Evolutionary conservation across 2,888 invertebrate genomes (phyloP).

Genomic region (Tipula lateralis): DNA sequence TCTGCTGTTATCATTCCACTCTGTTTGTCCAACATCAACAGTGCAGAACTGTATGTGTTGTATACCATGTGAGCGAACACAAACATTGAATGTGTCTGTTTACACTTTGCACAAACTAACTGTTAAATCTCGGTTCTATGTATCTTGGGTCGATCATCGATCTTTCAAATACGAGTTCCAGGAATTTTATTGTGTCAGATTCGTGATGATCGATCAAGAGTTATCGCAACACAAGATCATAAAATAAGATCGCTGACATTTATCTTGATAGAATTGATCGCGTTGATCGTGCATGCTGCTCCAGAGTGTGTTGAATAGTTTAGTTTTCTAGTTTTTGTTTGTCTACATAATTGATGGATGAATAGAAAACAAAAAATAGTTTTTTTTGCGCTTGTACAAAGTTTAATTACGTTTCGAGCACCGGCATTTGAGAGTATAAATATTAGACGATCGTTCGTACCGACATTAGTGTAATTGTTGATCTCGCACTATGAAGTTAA

Average conservation of each 20-base stretch:
- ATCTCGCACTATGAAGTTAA: not conserved
- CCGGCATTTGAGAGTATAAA: not conserved
- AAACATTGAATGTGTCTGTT: no score
- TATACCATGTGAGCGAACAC: no score
- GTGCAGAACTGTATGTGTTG: no score
- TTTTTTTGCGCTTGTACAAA: not conserved
- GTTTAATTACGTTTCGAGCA: not conserved
- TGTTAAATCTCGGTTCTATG: no score
- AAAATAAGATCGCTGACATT: not conserved
- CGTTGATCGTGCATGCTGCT: no score
- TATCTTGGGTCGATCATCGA: no score
- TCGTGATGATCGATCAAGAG: constrained; percentile 6
- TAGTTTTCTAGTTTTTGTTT: not conserved
- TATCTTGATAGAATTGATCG: not conserved
- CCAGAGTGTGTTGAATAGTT: not conserved
- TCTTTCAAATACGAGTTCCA: no score
- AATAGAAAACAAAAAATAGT: not conserved
- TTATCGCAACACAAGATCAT: no score
- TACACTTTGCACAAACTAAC: not conserved
- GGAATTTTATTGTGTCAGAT: not conserved
- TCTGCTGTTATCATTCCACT: no score
- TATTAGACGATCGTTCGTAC: not conserved
- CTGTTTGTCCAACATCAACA: no score
- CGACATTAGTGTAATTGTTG: not conserved
- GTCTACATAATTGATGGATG: not conserved